Conservation (phyloP, 2,113 vertebrate genomes). For the Ochotona princeps region DNA sequence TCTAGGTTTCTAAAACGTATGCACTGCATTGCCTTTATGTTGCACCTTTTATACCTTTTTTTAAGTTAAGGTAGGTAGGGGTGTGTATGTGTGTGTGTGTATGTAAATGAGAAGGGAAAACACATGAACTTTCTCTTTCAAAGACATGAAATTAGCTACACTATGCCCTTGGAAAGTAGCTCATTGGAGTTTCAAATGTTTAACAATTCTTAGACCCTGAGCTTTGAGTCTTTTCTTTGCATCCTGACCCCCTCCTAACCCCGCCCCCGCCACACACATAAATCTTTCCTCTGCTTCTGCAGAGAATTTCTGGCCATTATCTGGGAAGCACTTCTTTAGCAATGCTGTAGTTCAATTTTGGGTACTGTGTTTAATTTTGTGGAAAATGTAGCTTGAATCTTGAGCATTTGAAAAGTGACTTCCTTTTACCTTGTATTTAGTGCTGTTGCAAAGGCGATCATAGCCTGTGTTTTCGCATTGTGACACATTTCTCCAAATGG, state of each 20-base stretch:
- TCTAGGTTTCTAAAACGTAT: too few species aligned
- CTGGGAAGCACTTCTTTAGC: not conserved
- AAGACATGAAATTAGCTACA: not conserved
- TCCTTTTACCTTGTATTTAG: not conserved
- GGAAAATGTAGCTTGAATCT: not conserved
- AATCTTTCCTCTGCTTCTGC: not conserved
- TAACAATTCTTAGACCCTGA: not conserved
- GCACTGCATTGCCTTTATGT: not conserved
- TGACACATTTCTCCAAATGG: not conserved
- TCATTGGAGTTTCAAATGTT: not conserved
- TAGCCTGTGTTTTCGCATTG: not conserved
- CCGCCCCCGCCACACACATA: not conserved
- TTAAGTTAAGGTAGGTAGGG: not conserved
- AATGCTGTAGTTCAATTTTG: not conserved
- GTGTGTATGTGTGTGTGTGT: not conserved
- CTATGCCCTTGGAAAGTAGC: not conserved
- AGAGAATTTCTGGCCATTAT: not conserved
- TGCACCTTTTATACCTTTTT: rapidly evolving
- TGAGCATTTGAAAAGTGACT: not conserved
- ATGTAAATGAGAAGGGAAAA: not conserved
- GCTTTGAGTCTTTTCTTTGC: not conserved
- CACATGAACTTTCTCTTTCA: conserved; percentile 11
- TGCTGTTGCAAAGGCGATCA: not conserved
- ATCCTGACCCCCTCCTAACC: not conserved
- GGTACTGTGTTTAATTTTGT: not conserved